Percentiles rank a stretch among this genome's conserved stretches.
These are phyloP conservation scores for Piscicola geometra DNA, from an alignment of 2,888 invertebrate species.

Conservation along the genomic window DNA sequence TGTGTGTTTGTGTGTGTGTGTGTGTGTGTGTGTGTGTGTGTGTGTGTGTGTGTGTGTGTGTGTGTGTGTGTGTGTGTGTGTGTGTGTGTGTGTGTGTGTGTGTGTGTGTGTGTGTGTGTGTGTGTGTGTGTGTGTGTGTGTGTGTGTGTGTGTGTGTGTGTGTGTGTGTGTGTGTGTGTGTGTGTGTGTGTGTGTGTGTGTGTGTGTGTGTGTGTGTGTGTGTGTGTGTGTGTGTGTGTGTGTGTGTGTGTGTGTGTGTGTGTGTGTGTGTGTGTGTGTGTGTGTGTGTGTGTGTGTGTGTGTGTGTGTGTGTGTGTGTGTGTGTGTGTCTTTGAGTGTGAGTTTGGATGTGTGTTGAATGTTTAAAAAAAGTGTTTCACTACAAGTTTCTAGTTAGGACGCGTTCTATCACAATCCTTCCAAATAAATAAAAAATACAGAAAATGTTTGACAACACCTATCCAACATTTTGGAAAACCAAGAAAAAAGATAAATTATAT, in stretches of 20 bases:
- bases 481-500: too few relatives aligned
- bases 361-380: too few relatives aligned
- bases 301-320: slow-evolving; percentile 37
- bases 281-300: slow-evolving; percentile 34
- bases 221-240: slow-evolving; percentile 16
- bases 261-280: slow-evolving; percentile 39
- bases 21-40: background rate
- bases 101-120: background rate
- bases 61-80: background rate
- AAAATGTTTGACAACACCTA: too few relatives aligned
- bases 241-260: slow-evolving; percentile 25
- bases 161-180: slow-evolving; percentile 21
- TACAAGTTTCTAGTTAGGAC: too few relatives aligned
- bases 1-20: background rate
- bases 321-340: slow-evolving; percentile 21
- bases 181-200: slow-evolving; percentile 22
- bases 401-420: too few relatives aligned
- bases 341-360: slow-evolving; percentile 25
- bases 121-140: slow-evolving; percentile 1
- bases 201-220: slow-evolving; percentile 25
- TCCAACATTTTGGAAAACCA: too few relatives aligned
- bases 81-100: background rate
- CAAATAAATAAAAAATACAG: too few relatives aligned
- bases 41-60: background rate
- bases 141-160: slow-evolving; percentile 9